Base-by-base conservation (phyloP, 2,113 vertebrate genomes). In the Pygoscelis antarcticus region DNA sequence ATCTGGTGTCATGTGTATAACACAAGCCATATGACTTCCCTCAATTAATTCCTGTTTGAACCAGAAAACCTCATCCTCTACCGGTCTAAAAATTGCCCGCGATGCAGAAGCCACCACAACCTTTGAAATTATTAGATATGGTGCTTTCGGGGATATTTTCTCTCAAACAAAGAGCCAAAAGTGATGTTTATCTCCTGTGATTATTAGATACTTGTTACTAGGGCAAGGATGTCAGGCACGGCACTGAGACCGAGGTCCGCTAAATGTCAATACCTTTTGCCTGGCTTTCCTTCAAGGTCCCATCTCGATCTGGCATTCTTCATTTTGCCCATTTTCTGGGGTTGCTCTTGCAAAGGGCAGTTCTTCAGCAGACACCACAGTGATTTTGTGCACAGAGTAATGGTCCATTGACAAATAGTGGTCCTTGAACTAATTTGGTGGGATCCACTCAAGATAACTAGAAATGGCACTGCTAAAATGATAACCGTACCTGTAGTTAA, bases 1-100 rank as follows among this genome's bases (percentile, higher is more conserved):
- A 96, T 95, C 96, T 96, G 92, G 71, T 97, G 94, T 97, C 96
- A 97, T 92, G 71, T 94, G 95, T 96, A 83, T 92, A 86, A 90
- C 83, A 86, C 69, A 74, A 93, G 90, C 92, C 96, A 44, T 89
- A 93, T 93, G 92, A 97, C 96, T 95, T 95, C 71, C 76, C 72
- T 51, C 93, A 92, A 87, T 95, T 97, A 97, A 95, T 93, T 97
- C 88, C 94, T 52, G 69, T 96, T 96, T 94, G 82, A 97, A 96
- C 90, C 86, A 92, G 95, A 97, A 97, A 96, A 93, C 79, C 88
- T 96, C 88, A 83, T 90, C 94, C 96, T 96, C 76, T 87, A 51
- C 84, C 0, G 1, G 61, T 58, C 85, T 96, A 94, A 97, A 96
- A 97, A 89, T 78, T 90, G 51, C 86, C 77, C 87, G 77, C 9